These are phyloP conservation scores for Nansenia antarctica DNA, from an alignment of 2,113 vertebrate genomes.

Conservation along the genomic window DNA sequence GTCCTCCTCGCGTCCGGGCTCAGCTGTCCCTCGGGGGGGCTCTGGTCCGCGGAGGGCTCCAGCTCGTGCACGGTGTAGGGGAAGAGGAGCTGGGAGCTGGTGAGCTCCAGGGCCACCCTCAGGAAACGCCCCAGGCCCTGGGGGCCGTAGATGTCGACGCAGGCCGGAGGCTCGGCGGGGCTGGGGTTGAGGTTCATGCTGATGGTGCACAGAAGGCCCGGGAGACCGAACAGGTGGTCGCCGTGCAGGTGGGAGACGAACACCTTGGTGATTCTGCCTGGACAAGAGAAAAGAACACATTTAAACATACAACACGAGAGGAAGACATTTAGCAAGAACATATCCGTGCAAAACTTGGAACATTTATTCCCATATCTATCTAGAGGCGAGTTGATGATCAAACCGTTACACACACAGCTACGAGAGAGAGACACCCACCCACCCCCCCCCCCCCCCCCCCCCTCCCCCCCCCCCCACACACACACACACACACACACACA, in stretches of 20 bases:
- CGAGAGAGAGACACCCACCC: no score
- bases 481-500: no score
- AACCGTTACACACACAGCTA: no score
- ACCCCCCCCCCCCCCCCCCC: no score
- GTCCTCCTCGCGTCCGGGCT: constrained; percentile 46
- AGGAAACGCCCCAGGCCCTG: constrained; percentile 82
- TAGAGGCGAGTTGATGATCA: no score
- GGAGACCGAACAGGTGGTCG: constrained; percentile 92
- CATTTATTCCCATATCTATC: no score
- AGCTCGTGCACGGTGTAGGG: constrained; percentile 88
- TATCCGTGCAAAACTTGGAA: no score
- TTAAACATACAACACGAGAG: no score
- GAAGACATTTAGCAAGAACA: no score
- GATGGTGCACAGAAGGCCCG: constrained; percentile 89
- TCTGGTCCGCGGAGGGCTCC: constrained; percentile 83
- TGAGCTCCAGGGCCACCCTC: constrained; percentile 79
- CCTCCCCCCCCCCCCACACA: no score
- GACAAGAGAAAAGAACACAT: constrained; percentile 8
- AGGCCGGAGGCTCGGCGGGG: constrained; percentile 40
- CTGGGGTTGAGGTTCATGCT: constrained; percentile 79
- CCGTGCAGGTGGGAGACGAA: constrained; percentile 96
- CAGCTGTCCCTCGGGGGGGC: constrained; percentile 79
- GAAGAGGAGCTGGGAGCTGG: constrained; percentile 84
- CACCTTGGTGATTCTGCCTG: constrained; percentile 90
- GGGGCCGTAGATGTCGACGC: constrained; percentile 87